Conservation (phyloP, 2,888 invertebrate genomes). For the Clepsis dumicolana region DNA sequence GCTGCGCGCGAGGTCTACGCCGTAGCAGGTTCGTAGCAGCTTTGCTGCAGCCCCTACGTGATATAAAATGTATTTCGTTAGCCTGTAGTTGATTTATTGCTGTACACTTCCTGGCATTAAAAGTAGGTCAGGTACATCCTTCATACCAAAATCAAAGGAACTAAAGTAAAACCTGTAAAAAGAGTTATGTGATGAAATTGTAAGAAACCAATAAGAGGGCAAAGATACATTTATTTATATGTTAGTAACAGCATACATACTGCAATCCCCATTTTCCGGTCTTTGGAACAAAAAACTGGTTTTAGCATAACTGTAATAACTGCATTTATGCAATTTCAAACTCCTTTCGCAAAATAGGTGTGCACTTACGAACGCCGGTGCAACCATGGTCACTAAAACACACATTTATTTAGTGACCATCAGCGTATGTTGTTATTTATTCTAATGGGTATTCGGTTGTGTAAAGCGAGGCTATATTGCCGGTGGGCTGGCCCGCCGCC, state of each 20-base stretch:
- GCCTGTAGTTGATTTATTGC: not conserved
- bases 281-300: too few species aligned
- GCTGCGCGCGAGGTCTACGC: conserved; percentile 3
- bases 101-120: too few species aligned
- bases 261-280: too few species aligned
- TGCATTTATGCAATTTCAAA: too few species aligned
- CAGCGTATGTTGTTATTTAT: conserved; percentile 27
- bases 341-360: not conserved
- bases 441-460: conserved; percentile 35
- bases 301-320: too few species aligned
- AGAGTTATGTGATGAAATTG: too few species aligned
- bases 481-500: conserved; percentile 41
- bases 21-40: conserved; percentile 13
- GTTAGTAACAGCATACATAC: too few species aligned
- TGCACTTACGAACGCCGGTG: not conserved
- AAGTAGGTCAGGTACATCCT: too few species aligned
- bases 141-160: too few species aligned
- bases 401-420: conserved; percentile 16
- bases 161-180: too few species aligned
- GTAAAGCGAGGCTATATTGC: conserved; percentile 28
- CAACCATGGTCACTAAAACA: not conserved
- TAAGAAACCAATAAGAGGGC: too few species aligned
- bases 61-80: not conserved
- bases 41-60: not conserved
- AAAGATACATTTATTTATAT: too few species aligned